phyloP scores from a whole-genome alignment of 2,888 invertebrate genomes.

The Linnaemya tessellans region DNA sequence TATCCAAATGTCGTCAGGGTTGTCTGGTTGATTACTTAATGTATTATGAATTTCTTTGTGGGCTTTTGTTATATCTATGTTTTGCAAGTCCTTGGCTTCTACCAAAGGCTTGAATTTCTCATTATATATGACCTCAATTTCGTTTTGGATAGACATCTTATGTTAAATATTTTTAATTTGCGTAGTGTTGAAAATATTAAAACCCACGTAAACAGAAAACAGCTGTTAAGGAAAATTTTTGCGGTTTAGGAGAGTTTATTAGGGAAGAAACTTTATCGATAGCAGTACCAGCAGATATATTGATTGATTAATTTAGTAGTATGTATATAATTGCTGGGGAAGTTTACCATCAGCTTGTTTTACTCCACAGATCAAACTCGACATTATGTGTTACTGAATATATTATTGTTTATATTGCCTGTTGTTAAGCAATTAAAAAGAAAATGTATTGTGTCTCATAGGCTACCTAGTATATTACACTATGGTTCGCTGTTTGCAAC shows the following conservation, averaged over 20 bases:
- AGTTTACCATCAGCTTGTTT: no score
- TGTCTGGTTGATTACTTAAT: constrained; percentile 10
- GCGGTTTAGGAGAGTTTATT: background rate
- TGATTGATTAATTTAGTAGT: no score
- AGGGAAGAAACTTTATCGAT: constrained; percentile 26
- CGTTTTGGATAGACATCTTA: constrained; percentile 24
- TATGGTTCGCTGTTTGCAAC: no score
- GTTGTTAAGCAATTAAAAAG: no score
- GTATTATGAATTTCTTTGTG: constrained; percentile 47
- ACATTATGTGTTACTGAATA: no score
- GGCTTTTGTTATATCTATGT: constrained; percentile 46
- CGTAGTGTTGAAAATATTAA: background rate
- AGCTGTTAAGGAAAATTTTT: constrained; percentile 1
- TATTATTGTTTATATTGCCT: no score
- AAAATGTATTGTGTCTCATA: no score
- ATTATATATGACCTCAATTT: constrained; percentile 50
- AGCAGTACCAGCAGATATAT: background rate
- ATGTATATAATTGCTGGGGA: no score
- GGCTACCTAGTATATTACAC: no score
- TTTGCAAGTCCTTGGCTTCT: constrained; percentile 19
- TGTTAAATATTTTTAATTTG: background rate
- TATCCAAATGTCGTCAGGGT: constrained; percentile 88
- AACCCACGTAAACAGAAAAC: constrained; percentile 23
- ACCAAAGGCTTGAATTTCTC: constrained; percentile 52
- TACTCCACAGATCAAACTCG: no score